phyloP scores from a whole-genome alignment of 2,888 invertebrate species.

The Lampropteryx suffumata region DNA sequence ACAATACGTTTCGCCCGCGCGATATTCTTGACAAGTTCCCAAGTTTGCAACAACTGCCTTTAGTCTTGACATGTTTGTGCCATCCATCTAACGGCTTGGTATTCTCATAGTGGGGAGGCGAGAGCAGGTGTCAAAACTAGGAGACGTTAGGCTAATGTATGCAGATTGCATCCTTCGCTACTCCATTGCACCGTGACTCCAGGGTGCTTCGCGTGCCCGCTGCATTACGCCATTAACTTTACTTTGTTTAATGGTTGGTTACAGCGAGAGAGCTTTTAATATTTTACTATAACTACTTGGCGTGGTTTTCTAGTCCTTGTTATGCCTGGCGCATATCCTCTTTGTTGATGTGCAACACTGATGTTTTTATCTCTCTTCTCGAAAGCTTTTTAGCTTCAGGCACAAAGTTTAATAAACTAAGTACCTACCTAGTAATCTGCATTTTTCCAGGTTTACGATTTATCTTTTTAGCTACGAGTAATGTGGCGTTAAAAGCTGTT shows the following conservation, averaged over 20 bases:
- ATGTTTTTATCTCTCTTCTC: constrained; percentile 10
- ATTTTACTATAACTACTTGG: constrained; percentile 37
- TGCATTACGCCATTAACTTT: constrained; percentile 61
- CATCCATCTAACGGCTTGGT: constrained; percentile 64
- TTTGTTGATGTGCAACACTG: constrained; percentile 19
- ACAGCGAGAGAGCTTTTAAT: constrained; percentile 36
- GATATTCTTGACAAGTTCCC: constrained; percentile 48
- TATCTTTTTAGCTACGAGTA: too few relatives aligned
- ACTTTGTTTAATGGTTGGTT: constrained; percentile 60
- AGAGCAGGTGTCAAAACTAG: constrained; percentile 81
- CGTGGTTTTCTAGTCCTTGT: constrained; percentile 32
- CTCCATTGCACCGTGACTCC: constrained; percentile 37
- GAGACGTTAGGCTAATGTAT: constrained; percentile 80
- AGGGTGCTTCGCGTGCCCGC: constrained; percentile 42
- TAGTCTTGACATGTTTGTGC: constrained; percentile 72
- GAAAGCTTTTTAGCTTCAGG: constrained; percentile 4
- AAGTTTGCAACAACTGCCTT: constrained; percentile 62
- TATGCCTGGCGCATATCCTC: constrained; percentile 16
- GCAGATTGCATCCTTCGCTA: constrained; percentile 78
- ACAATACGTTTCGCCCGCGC: constrained; percentile 48
- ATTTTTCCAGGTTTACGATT: too few relatives aligned
- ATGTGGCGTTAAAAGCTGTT: too few relatives aligned
- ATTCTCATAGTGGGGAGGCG: constrained; percentile 54
- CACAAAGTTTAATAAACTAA: neutral
- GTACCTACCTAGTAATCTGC: too few relatives aligned